phyloP scores from a whole-genome alignment of 2,797 vertebrate genomes.

The Phrynocephalus guinanensis region DNA sequence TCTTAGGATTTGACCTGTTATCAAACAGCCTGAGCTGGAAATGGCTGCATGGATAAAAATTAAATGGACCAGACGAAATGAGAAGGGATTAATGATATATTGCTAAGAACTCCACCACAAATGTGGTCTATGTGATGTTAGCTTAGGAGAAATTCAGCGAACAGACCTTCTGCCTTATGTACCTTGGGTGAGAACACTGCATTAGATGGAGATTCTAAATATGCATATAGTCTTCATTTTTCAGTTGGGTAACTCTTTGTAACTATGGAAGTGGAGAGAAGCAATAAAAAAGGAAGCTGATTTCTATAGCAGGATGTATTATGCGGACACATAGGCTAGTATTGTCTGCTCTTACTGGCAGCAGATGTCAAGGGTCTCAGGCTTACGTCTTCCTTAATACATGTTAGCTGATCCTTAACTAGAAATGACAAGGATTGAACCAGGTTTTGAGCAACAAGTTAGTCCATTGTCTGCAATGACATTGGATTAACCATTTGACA shows the following conservation, averaged over 20 bases:
- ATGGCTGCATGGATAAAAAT: neutral
- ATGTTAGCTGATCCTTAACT: neutral
- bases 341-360: neutral
- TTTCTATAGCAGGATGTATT: neutral
- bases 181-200: neutral
- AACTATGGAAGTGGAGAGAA: neutral
- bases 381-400: neutral
- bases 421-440: neutral
- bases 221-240: neutral
- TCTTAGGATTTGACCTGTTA: neutral
- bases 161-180: neutral
- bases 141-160: neutral
- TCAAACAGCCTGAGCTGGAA: neutral
- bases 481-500: neutral
- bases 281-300: neutral
- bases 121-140: neutral
- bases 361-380: neutral
- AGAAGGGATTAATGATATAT: neutral
- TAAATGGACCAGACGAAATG: neutral
- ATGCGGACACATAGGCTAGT: neutral
- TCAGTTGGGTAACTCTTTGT: neutral
- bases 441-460: neutral
- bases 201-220: neutral
- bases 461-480: neutral
- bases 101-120: neutral